These are phyloP conservation scores for Spisula solida DNA, from an alignment of 2,888 invertebrate genomes.

Conservation along the genomic window DNA sequence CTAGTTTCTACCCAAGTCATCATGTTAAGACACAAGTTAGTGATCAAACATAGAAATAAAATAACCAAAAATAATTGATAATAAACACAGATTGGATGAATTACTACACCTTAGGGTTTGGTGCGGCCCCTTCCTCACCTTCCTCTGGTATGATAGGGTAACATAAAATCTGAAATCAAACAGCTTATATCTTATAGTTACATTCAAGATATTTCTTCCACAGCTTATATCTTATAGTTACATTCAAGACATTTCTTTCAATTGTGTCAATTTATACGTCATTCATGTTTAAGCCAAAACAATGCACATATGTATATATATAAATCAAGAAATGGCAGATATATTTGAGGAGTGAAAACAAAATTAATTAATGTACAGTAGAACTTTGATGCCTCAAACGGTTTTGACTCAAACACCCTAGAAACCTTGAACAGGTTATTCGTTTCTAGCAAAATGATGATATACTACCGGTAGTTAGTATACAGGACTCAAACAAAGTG, in stretches of 20 bases:
- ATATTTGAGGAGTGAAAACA: too few species aligned
- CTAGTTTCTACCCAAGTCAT: not conserved
- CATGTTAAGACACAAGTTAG: slow-evolving; percentile 4
- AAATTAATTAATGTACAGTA: too few species aligned
- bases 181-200: slow-evolving; percentile 2
- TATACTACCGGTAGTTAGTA: too few species aligned
- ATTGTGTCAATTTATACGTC: too few species aligned
- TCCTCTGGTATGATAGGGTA: slow-evolving; percentile 72
- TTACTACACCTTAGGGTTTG: slow-evolving; percentile 65
- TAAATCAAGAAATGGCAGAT: too few species aligned
- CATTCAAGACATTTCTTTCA: not conserved
- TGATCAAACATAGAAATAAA: slow-evolving; percentile 9
- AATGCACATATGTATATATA: too few species aligned
- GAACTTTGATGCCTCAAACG: too few species aligned
- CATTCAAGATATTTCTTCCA: not conserved
- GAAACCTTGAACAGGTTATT: too few species aligned
- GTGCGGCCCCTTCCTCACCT: slow-evolving; percentile 53
- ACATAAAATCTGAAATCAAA: slow-evolving; percentile 67
- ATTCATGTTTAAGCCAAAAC: too few species aligned
- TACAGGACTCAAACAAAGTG: too few species aligned
- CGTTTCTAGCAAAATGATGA: too few species aligned
- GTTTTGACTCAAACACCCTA: too few species aligned
- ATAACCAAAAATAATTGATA: not conserved
- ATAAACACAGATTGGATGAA: slow-evolving; percentile 17
- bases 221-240: slow-evolving; percentile 2